Conservation (phyloP, 2,888 invertebrate species). For the Pollenia angustigena region DNA sequence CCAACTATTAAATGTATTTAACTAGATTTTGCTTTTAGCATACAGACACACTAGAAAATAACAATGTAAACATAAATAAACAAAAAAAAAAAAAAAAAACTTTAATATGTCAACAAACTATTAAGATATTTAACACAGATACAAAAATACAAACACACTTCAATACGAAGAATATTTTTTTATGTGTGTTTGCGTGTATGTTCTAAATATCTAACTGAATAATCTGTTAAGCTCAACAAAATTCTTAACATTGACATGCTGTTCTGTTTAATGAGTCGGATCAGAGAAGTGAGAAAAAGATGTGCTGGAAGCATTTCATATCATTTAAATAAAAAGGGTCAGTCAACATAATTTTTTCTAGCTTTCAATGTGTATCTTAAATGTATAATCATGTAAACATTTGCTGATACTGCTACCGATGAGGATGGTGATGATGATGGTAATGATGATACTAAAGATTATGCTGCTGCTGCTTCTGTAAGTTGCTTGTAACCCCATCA, state of each 20-base stretch:
- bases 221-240: constrained; percentile 58
- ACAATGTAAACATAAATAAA: constrained; percentile 20
- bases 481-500: constrained; percentile 24
- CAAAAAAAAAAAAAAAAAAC: constrained; percentile 9
- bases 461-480: constrained; percentile 17
- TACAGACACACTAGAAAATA: not conserved
- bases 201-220: constrained; percentile 12
- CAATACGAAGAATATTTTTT: not conserved
- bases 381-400: constrained; percentile 22
- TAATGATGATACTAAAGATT: constrained; percentile 7
- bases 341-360: constrained; percentile 41
- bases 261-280: constrained; percentile 36
- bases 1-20: constrained; percentile 32
- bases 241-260: constrained; percentile 60
- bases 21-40: constrained; percentile 24
- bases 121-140: constrained; percentile 69
- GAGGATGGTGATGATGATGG: constrained; percentile 10
- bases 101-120: constrained; percentile 68
- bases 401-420: not conserved
- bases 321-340: constrained; percentile 62
- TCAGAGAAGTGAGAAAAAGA: constrained; percentile 3
- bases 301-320: constrained; percentile 8
- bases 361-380: constrained; percentile 10
- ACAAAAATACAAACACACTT: not conserved
- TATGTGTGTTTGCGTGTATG: not conserved